Conservation (phyloP, 2,113 vertebrate species). For the Cebidichthys violaceus region DNA sequence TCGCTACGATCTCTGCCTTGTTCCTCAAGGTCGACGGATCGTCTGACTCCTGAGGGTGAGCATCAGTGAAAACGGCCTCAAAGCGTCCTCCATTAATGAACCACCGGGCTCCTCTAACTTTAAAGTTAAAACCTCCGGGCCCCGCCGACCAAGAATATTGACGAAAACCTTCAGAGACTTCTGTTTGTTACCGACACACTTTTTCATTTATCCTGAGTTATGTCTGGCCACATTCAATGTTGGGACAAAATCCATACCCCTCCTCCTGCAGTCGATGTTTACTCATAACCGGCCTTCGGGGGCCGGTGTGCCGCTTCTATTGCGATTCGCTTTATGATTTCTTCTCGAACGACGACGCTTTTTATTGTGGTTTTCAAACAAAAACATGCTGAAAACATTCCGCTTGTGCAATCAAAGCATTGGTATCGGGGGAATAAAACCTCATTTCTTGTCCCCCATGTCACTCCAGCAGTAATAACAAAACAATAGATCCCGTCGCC, state of each 20-base stretch:
- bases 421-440: not conserved
- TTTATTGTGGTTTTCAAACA: conserved; percentile 18
- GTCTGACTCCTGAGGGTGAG: not conserved
- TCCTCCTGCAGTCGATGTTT: not conserved
- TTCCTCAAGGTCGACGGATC: not conserved
- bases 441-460: not conserved
- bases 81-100: conserved; percentile 1
- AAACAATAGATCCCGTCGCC: conserved; percentile 24
- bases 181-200: not conserved
- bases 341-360: not conserved
- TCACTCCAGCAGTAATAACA: conserved; percentile 1
- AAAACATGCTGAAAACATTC: conserved; percentile 12
- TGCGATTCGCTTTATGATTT: not conserved
- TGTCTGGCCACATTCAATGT: not conserved
- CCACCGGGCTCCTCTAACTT: not conserved
- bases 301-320: not conserved
- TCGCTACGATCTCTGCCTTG: not conserved
- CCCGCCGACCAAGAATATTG: not conserved
- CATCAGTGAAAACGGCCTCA: not conserved
- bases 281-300: not conserved
- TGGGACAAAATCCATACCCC: not conserved
- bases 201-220: not conserved
- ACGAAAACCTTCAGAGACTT: not conserved
- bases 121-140: not conserved
- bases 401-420: conserved; percentile 14